These are phyloP conservation scores for Cerastoderma edule DNA, from an alignment of 2,888 invertebrate genomes.

Conservation along the genomic window DNA sequence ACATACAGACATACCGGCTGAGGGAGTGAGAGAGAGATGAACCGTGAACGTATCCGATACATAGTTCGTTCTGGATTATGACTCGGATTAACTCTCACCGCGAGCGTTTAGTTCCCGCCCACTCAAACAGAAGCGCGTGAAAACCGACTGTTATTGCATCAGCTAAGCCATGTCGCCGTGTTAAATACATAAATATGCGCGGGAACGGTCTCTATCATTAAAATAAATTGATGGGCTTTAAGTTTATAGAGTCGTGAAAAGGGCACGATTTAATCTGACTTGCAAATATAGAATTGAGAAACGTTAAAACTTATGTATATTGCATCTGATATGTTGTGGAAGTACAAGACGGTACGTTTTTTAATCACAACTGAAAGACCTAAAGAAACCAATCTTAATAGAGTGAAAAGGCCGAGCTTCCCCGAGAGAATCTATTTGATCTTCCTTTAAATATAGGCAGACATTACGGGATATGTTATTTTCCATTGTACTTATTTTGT, in stretches of 20 bases:
- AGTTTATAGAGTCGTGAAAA: not conserved
- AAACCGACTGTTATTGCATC: constrained; percentile 9
- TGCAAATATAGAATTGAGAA: not conserved
- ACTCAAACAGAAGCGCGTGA: not conserved
- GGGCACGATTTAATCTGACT: not conserved
- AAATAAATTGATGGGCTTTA: not conserved
- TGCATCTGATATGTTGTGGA: not conserved
- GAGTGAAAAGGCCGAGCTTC: no score
- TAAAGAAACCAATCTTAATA: no score
- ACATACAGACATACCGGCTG: no score
- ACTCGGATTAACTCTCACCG: not conserved
- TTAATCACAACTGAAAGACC: no score
- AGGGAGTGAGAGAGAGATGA: no score
- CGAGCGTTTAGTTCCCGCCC: not conserved
- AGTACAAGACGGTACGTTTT: not conserved
- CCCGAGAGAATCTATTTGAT: no score
- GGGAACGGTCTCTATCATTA: not conserved
- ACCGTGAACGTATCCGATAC: no score
- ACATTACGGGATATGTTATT: no score
- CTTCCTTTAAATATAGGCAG: no score
- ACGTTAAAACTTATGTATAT: not conserved
- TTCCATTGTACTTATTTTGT: no score
- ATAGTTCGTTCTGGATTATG: constrained; percentile 17
- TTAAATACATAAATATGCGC: not conserved
- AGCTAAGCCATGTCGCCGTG: not conserved